A percentile compares a stretch with the other conserved stretches of the same genome.
Evolutionary conservation across 2,888 invertebrate genomes (phyloP).

Genomic region (Mythimna lalbum): DNA sequence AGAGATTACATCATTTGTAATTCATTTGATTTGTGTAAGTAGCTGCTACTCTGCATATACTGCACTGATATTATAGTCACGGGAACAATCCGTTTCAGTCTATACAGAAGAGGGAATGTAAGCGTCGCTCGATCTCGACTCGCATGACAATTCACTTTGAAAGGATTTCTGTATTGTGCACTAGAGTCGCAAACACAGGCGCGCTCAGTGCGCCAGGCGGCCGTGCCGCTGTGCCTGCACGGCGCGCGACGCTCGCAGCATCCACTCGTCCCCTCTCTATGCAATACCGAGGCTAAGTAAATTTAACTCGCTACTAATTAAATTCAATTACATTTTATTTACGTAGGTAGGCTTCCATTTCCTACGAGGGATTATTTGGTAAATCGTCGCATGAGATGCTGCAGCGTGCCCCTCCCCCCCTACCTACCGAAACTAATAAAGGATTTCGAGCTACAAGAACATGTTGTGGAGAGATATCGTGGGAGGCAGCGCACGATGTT

Average conservation of each 20-base stretch:
- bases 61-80: constrained; percentile 11
- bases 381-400: constrained; percentile 31
- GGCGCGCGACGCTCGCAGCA: constrained; percentile 27
- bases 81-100: constrained; percentile 39
- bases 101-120: constrained; percentile 38
- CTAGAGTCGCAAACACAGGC: constrained; percentile 49
- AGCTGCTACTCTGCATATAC: background rate
- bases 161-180: constrained; percentile 63
- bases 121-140: constrained; percentile 56
- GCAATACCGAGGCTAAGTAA: constrained; percentile 50
- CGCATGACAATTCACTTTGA: constrained; percentile 69
- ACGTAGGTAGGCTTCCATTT: constrained; percentile 42
- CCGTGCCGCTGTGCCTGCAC: constrained; percentile 28
- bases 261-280: constrained; percentile 31
- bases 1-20: background rate
- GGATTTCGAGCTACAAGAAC: constrained; percentile 32
- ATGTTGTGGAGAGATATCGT: constrained; percentile 21
- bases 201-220: background rate
- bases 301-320: constrained; percentile 64
- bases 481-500: constrained; percentile 10
- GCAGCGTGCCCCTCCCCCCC: background rate
- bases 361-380: constrained; percentile 45
- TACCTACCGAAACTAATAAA: constrained; percentile 38
- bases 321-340: constrained; percentile 69
- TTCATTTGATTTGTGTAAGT: background rate